Percentiles rank a stretch among this genome's conserved stretches.
phyloP scores from a whole-genome alignment of 2,797 vertebrate species.

The Peromyscus aztecus region DNA sequence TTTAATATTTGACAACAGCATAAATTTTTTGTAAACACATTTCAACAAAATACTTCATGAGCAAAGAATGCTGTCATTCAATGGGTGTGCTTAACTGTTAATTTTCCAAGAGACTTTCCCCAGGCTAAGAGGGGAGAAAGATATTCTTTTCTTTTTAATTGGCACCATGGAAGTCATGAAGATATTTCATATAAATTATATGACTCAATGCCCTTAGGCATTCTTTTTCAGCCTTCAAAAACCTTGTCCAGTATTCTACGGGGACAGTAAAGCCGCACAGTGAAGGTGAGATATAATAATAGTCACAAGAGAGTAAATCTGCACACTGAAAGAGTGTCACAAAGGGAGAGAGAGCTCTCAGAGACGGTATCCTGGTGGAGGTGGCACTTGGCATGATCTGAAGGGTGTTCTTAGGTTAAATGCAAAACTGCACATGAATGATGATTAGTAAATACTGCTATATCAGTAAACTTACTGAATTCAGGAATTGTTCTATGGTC shows the following conservation, averaged over 20 bases:
- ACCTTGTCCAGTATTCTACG: not conserved
- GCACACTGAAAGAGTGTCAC: not conserved
- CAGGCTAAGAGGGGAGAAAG: not conserved
- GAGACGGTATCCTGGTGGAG: too few species aligned
- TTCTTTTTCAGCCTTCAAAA: not conserved
- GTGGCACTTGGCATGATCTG: not conserved
- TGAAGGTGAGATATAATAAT: not conserved
- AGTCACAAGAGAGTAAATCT: not conserved
- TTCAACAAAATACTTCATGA: conserved; percentile 2
- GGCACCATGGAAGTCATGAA: not conserved
- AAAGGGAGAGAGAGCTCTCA: not conserved
- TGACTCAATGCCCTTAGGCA: not conserved
- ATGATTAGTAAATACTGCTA: not conserved
- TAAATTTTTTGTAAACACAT: conserved; percentile 26
- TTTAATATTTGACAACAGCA: not conserved
- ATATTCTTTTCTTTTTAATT: not conserved
- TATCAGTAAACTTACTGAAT: not conserved
- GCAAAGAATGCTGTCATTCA: conserved; percentile 1
- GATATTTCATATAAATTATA: not conserved
- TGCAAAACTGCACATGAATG: not conserved
- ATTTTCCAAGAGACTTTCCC: conserved; percentile 32
- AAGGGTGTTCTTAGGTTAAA: not conserved
- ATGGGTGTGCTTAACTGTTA: not conserved
- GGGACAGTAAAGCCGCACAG: not conserved
- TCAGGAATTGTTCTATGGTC: not conserved